Conservation (phyloP, 2,113 vertebrate species). For the Stomatorhinus ivindoensis region DNA sequence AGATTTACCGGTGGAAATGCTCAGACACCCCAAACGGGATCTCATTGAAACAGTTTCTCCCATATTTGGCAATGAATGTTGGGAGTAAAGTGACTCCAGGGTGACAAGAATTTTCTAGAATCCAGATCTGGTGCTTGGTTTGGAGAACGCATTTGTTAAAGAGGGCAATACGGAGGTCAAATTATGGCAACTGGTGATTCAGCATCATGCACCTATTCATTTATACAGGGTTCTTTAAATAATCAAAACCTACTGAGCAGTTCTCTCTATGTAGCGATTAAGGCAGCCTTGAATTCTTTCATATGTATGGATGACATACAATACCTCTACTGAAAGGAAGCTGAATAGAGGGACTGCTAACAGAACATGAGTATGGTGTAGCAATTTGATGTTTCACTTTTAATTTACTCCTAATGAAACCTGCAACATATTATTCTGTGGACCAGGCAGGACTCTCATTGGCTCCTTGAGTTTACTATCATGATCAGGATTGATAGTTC, state of each 20-base stretch:
- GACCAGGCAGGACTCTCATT: background rate
- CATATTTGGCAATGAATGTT: background rate
- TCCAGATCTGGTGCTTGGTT: constrained; percentile 25
- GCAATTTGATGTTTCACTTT: background rate
- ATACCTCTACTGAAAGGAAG: background rate
- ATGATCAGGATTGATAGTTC: background rate
- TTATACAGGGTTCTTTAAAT: constrained; percentile 5
- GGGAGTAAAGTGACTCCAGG: constrained; percentile 20
- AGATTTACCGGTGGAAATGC: background rate
- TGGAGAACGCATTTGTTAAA: constrained; percentile 17
- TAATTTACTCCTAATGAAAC: background rate
- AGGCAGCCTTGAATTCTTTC: background rate
- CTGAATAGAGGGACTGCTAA: background rate
- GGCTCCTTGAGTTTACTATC: background rate
- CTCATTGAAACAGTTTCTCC: background rate
- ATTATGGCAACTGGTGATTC: background rate
- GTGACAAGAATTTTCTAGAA: constrained; percentile 31
- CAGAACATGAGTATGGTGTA: background rate
- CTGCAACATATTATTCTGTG: background rate
- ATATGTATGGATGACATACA: background rate
- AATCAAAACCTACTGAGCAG: background rate
- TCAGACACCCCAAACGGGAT: background rate
- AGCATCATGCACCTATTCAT: background rate
- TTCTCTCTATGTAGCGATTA: background rate
- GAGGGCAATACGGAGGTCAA: constrained; percentile 13